These are phyloP conservation scores for Geodia barretti DNA, from an alignment of 37 sponge, comb jelly and placozoan genomes.

Conservation along the genomic window DNA sequence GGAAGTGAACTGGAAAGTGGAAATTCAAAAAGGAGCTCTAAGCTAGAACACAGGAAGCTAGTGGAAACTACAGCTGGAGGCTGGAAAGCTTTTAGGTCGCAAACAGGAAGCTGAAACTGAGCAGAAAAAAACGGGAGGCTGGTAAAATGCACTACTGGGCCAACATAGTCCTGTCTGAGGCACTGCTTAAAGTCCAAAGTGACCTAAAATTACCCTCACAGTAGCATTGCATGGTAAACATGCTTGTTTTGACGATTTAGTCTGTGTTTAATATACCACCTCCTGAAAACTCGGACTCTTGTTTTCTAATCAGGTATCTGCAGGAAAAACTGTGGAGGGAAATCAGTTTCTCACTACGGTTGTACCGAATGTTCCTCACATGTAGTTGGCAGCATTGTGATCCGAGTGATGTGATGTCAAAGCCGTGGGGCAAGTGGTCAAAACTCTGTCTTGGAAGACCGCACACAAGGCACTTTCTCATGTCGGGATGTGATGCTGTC, in stretches of 20 bases:
- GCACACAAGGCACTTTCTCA: conserved; percentile 90
- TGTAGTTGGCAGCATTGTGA: conserved; percentile 86
- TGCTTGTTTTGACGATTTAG: conserved; percentile 62
- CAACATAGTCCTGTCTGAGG: no score
- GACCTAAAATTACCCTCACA: no score
- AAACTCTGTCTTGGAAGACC: conserved; percentile 73
- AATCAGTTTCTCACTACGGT: neutral
- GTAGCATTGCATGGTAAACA: no score
- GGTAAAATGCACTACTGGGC: no score
- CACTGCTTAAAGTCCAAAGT: no score
- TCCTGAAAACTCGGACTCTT: conserved; percentile 93
- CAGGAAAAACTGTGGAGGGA: conserved; percentile 73
- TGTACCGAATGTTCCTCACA: conserved; percentile 40
- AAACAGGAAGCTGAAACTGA: no score
- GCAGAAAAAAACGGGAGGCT: no score
- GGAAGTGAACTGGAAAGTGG: no score
- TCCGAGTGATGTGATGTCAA: conserved; percentile 83
- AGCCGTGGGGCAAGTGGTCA: conserved; percentile 87
- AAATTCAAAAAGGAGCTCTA: no score
- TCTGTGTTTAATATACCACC: conserved; percentile 39
- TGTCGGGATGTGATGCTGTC: conserved; percentile 64
- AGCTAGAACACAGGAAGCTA: no score
- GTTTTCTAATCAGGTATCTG: conserved; percentile 89
- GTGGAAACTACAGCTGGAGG: no score
- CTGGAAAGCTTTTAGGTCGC: no score